phyloP scores from a whole-genome alignment of 2,797 vertebrate genomes.

The Rhadinocentrus ornatus region DNA sequence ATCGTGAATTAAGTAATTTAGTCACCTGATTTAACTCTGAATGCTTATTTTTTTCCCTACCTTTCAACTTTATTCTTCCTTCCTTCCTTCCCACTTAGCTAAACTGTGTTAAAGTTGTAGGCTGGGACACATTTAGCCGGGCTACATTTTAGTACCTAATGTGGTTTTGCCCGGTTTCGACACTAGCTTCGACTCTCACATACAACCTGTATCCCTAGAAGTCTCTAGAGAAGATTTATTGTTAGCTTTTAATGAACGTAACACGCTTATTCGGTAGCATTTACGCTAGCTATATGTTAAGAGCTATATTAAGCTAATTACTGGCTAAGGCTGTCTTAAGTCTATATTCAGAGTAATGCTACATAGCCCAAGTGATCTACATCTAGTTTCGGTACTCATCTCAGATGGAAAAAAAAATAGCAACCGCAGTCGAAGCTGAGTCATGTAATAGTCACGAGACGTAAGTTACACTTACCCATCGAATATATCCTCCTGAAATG shows the following conservation, averaged over 20 bases:
- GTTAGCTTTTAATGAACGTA: neutral
- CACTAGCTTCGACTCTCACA: neutral
- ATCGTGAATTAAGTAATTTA: neutral
- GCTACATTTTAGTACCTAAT: neutral
- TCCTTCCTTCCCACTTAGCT: no score
- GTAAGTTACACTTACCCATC: constrained; percentile 71
- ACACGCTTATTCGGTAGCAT: neutral
- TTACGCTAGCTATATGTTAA: neutral
- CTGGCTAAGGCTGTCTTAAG: neutral
- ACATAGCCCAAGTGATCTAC: neutral
- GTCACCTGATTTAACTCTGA: neutral
- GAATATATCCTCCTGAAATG: constrained; percentile 49
- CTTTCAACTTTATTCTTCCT: no score
- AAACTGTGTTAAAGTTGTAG: neutral
- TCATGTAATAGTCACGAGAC: constrained; percentile 58
- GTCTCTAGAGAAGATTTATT: neutral
- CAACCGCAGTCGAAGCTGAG: constrained; percentile 54
- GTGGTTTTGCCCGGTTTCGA: neutral
- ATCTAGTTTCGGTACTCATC: constrained; percentile 31
- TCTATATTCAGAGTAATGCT: no score
- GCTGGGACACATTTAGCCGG: fast-evolving
- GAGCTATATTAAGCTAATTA: neutral
- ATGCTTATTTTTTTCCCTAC: no score
- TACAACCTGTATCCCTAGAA: neutral
- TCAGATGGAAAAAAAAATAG: constrained; percentile 34